phyloP scores from a whole-genome alignment of 2,888 invertebrate genomes.

The Galeopsomyia nigrocyanea region DNA sequence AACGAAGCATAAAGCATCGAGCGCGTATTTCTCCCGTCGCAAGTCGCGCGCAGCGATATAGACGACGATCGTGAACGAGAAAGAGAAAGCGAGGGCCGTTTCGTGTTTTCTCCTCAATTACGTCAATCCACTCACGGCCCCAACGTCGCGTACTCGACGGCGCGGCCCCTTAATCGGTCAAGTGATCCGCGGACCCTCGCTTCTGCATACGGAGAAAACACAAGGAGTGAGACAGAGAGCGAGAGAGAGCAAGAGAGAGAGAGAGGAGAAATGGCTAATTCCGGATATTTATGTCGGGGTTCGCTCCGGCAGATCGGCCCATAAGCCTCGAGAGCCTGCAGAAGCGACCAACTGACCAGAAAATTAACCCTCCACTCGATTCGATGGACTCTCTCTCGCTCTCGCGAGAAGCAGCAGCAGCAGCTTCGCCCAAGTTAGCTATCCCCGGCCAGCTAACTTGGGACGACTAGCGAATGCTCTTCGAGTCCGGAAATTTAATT shows the following conservation, averaged over 20 bases:
- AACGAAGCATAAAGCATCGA: background rate
- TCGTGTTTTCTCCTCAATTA: conserved; percentile 69
- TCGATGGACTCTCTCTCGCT: conserved; percentile 59
- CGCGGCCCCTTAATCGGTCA: conserved; percentile 68
- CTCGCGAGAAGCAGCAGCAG: background rate
- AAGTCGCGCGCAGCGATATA: background rate
- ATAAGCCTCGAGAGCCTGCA: conserved; percentile 66
- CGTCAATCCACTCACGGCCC: conserved; percentile 67
- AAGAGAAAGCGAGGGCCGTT: conserved; percentile 52
- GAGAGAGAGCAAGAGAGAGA: conserved; percentile 51
- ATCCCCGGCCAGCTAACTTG: conserved; percentile 21
- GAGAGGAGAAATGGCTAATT: conserved; percentile 69
- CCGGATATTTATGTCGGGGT: conserved; percentile 69
- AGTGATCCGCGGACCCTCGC: conserved; percentile 66
- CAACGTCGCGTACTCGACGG: conserved; percentile 62
- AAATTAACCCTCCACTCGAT: conserved; percentile 69
- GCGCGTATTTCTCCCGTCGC: background rate
- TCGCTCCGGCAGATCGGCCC: conserved; percentile 63
- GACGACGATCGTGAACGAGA: background rate
- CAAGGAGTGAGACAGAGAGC: conserved; percentile 47
- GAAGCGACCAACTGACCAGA: conserved; percentile 70
- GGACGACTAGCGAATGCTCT: conserved; percentile 18
- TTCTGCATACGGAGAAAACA: conserved; percentile 47
- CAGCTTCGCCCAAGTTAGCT: conserved; percentile 30
- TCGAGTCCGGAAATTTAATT: conserved; percentile 46